These are phyloP conservation scores for Embidobia sp. DNA, from an alignment of 2,888 invertebrate genomes.

Conservation along the genomic window DNA sequence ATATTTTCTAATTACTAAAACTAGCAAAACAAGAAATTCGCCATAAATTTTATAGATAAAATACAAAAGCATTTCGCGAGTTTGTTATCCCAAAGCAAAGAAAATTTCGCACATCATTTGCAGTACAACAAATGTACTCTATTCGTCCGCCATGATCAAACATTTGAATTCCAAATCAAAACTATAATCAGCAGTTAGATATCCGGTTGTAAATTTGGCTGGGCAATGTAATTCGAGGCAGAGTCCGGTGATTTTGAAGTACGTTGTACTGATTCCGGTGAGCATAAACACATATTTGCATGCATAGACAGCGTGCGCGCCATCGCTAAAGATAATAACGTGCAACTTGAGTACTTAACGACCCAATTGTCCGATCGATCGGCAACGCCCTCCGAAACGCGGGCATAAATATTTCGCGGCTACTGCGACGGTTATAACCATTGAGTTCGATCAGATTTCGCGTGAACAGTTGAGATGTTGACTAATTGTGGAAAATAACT, in stretches of 20 bases:
- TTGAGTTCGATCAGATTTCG: slow-evolving; percentile 31
- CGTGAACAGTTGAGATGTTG: neutral
- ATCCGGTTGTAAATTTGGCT: slow-evolving; percentile 14
- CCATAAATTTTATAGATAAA: too few species aligned
- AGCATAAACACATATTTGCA: slow-evolving; percentile 45
- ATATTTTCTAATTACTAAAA: neutral
- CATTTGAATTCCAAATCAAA: slow-evolving; percentile 9
- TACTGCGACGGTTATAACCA: slow-evolving; percentile 2
- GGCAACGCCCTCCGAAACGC: slow-evolving; percentile 44
- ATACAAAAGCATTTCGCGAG: too few species aligned
- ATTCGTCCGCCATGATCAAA: too few species aligned
- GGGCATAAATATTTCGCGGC: slow-evolving; percentile 38
- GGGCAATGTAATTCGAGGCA: slow-evolving; percentile 26
- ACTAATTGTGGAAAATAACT: too few species aligned
- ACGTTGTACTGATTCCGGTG: slow-evolving; percentile 40
- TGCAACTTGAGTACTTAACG: slow-evolving; percentile 50
- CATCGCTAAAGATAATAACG: slow-evolving; percentile 42
- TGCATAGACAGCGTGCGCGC: slow-evolving; percentile 41
- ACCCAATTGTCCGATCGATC: slow-evolving; percentile 52
- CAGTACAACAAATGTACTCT: too few species aligned
- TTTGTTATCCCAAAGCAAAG: too few species aligned
- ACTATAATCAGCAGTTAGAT: slow-evolving; percentile 4
- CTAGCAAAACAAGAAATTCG: neutral
- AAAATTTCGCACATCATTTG: too few species aligned
- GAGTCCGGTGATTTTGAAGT: slow-evolving; percentile 35